Conservation (phyloP, 1,140 invertebrate genomes). For the Lutraria rhynchaena region DNA sequence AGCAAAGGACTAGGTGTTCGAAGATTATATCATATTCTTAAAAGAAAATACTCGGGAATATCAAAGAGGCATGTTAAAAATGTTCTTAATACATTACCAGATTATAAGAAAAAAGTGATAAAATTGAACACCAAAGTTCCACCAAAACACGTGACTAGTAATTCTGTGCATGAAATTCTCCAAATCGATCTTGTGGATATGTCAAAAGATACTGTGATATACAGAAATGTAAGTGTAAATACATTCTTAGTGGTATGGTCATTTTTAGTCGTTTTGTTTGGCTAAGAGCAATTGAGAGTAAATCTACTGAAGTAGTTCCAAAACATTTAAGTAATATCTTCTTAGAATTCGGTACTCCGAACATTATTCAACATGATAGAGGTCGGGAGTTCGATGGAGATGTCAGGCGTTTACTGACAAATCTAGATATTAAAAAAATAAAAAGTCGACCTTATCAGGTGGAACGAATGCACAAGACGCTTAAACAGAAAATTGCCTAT, state of each 20-base stretch:
- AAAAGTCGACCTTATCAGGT: no score
- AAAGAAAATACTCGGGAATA: background rate
- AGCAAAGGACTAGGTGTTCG: constrained; percentile 7
- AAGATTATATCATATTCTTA: background rate
- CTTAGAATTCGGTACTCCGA: background rate
- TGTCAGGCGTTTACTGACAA: no score
- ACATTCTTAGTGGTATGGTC: background rate
- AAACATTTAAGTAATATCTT: background rate
- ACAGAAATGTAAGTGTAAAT: background rate
- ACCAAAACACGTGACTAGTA: background rate
- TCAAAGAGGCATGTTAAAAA: background rate
- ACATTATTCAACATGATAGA: constrained; percentile 3
- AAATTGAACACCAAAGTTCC: background rate
- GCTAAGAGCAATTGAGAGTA: background rate
- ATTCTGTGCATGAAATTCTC: background rate
- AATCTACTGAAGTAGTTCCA: background rate
- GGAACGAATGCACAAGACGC: no score
- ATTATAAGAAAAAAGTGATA: background rate
- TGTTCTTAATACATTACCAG: background rate
- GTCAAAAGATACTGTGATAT: background rate
- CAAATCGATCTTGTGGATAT: constrained; percentile 24
- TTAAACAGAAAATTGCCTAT: no score
- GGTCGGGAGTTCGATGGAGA: constrained; percentile 9
- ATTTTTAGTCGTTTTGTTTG: constrained; percentile 8
- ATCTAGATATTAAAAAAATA: no score